phyloP scores from a whole-genome alignment of 2,888 invertebrate species.

The Philonicus albiceps region DNA sequence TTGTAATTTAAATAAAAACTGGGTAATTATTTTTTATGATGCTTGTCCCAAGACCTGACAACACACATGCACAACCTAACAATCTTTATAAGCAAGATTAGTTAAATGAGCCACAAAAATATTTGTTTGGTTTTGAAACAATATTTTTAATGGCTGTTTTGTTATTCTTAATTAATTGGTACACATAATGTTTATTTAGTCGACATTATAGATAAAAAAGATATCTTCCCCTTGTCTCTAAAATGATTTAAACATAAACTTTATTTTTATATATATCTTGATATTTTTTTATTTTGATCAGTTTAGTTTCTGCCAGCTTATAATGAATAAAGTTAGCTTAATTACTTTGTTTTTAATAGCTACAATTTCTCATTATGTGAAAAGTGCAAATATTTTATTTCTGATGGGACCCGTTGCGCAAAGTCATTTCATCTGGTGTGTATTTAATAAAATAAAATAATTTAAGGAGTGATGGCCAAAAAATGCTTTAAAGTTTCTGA shows the following conservation, averaged over 20 bases:
- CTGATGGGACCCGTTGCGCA: conserved; percentile 42
- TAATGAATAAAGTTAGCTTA: neutral
- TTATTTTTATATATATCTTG: neutral
- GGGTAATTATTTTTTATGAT: no score
- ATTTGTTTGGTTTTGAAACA: no score
- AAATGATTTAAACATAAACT: neutral
- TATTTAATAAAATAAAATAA: neutral
- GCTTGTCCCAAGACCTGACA: no score
- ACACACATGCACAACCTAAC: no score
- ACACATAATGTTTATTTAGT: no score
- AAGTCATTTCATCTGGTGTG: conserved; percentile 46
- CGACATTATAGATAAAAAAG: no score
- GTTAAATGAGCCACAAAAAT: no score
- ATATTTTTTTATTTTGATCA: neutral
- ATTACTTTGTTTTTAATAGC: neutral
- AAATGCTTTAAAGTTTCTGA: neutral
- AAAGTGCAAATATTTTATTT: conserved; percentile 46
- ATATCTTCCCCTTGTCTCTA: neutral
- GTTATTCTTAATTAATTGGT: no score
- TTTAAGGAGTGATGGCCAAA: no score
- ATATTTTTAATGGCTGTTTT: no score
- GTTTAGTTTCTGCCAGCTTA: neutral
- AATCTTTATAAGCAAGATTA: no score
- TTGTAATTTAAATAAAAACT: no score
- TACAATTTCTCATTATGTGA: neutral